Percentiles rank a stretch among this genome's conserved stretches.
phyloP scores from a whole-genome alignment of 2,113 vertebrate species.

The Corydoras sp. region DNA sequence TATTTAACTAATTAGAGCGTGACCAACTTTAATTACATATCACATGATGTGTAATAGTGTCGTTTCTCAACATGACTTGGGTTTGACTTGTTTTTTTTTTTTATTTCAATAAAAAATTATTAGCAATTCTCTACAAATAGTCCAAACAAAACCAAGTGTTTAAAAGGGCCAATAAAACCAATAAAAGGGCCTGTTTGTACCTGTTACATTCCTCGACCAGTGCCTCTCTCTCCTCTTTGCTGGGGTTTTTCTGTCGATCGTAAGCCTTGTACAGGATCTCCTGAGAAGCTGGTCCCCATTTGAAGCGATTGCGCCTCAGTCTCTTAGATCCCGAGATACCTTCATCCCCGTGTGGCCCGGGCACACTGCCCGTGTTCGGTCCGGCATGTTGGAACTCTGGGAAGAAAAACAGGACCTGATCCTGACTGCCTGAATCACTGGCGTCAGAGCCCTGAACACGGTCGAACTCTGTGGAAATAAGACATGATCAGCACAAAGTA shows the following conservation, averaged over 20 bases:
- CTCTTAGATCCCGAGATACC: conserved; percentile 90
- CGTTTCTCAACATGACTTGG: too few species aligned
- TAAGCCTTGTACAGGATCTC: conserved; percentile 99
- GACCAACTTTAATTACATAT: too few species aligned
- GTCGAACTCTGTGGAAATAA: conserved; percentile 93
- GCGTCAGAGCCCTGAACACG: conserved; percentile 75
- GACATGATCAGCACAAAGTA: conserved; percentile 40
- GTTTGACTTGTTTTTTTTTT: too few species aligned
- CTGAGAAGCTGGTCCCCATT: conserved; percentile 98
- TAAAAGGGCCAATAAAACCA: too few species aligned
- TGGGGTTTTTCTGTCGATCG: conserved; percentile 96
- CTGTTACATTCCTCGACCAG: conserved; percentile 98
- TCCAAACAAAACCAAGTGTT: too few species aligned
- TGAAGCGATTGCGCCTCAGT: conserved; percentile 97
- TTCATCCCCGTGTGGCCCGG: conserved; percentile 74
- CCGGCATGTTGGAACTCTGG: conserved; percentile 90
- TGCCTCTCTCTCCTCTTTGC: conserved; percentile 93
- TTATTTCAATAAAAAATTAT: too few species aligned
- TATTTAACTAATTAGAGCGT: too few species aligned
- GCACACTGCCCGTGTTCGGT: conserved; percentile 62
- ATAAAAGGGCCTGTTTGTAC: conserved; percentile 54
- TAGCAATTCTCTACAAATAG: too few species aligned
- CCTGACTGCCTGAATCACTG: conserved; percentile 94
- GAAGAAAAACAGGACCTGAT: conserved; percentile 97
- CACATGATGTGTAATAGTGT: too few species aligned